phyloP scores from a whole-genome alignment of 2,888 invertebrate species.

The Subacronicta megacephala region DNA sequence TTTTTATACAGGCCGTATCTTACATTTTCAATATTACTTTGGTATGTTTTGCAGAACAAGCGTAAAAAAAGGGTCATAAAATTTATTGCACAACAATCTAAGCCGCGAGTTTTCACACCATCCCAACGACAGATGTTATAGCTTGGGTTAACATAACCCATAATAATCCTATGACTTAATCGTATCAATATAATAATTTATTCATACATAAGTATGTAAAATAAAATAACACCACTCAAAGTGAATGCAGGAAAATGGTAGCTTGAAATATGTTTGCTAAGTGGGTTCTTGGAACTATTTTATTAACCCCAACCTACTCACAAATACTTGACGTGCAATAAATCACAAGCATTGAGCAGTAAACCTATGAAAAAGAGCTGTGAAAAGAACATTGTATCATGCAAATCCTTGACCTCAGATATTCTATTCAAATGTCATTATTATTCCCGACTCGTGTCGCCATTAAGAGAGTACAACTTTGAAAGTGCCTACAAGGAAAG shows the following conservation, averaged over 20 bases:
- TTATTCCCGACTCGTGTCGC: constrained; percentile 71
- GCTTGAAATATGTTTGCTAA: constrained; percentile 51
- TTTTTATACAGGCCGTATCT: constrained; percentile 10
- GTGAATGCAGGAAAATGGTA: constrained; percentile 34
- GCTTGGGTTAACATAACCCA: constrained; percentile 7
- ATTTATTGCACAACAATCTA: neutral
- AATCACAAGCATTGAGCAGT: constrained; percentile 64
- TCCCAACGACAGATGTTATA: constrained; percentile 1
- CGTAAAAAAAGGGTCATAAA: neutral
- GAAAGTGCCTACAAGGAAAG: constrained; percentile 71
- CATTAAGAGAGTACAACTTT: constrained; percentile 72
- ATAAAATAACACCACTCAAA: constrained; percentile 11
- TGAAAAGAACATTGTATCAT: constrained; percentile 72
- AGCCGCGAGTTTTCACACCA: constrained; percentile 12
- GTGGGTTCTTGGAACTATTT: constrained; percentile 56
- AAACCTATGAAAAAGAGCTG: constrained; percentile 59
- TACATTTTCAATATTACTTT: neutral
- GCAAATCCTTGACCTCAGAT: constrained; percentile 77
- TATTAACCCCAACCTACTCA: constrained; percentile 54
- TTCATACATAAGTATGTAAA: constrained; percentile 8
- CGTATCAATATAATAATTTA: constrained; percentile 2
- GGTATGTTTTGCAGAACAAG: neutral
- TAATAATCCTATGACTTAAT: constrained; percentile 13
- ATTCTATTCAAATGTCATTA: constrained; percentile 80
- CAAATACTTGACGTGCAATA: constrained; percentile 62